A percentile compares a stretch with the other conserved stretches of the same genome.
These are phyloP conservation scores for Lepidochrysops patricia DNA, from an alignment of 2,888 invertebrate species.

Conservation along the genomic window DNA sequence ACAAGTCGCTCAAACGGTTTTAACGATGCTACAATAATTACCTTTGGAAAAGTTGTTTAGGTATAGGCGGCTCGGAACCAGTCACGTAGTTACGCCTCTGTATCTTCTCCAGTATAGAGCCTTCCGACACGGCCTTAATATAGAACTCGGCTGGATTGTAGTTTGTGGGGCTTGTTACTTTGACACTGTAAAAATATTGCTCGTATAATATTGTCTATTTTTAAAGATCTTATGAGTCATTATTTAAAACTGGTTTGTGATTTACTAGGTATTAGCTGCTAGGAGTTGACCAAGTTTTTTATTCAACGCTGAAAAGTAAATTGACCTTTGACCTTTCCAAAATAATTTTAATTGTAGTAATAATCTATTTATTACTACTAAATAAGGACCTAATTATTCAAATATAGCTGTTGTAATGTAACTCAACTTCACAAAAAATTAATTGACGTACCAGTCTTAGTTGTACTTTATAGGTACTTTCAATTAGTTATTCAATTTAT, in stretches of 20 bases:
- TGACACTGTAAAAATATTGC: constrained; percentile 66
- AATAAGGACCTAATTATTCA: too few relatives aligned
- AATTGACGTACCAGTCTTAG: too few relatives aligned
- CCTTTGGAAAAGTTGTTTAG: constrained; percentile 9
- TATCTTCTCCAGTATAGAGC: constrained; percentile 15
- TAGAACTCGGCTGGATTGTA: constrained; percentile 92
- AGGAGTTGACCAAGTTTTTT: neutral
- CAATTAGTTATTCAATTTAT: too few relatives aligned
- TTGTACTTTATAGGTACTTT: too few relatives aligned
- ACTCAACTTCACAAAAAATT: too few relatives aligned
- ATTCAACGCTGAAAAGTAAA: neutral
- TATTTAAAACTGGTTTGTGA: neutral
- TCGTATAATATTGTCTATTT: neutral
- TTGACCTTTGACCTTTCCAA: neutral
- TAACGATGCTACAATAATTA: constrained; percentile 18
- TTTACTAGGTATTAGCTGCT: neutral
- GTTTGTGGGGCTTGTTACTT: constrained; percentile 78
- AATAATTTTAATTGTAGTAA: neutral
- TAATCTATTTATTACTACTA: too few relatives aligned
- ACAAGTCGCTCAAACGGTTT: neutral
- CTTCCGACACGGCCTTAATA: constrained; percentile 67
- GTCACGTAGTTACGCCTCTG: constrained; percentile 26
- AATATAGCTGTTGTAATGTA: too few relatives aligned
- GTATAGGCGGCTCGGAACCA: constrained; percentile 20
- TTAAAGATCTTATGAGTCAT: neutral